Base-by-base conservation (phyloP, 2,888 invertebrate genomes). In the Meiosimyza decipiens region DNA sequence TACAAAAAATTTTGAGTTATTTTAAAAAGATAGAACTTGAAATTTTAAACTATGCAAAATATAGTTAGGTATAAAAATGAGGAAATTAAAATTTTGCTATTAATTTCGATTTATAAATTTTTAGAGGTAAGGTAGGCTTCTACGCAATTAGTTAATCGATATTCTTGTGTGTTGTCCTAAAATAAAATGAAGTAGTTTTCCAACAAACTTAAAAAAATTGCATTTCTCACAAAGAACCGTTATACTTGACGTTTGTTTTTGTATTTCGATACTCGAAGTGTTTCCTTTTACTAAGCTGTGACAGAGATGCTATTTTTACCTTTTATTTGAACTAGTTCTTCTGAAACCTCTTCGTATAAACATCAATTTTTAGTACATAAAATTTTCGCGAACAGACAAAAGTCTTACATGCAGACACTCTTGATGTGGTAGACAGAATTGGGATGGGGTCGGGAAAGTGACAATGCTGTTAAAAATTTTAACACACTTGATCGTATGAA, bases 231-330 rank as follows among this genome's bases (percentile, higher is more conserved):
- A 7, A 51, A 66, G 62, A 75, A 57, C 76, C 76, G 76, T 77
- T 77, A 77, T 63, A 69, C 72, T 65, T 70, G 73, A 51, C 57
- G 50, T 52, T 65, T 75, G 73, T 74, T 74, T 51, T 76, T 75
- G 64, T 72, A 62, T 57, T 63, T 66, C 52, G 12, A 28, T 3
- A 4, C 28, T 28, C 28, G 28, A 28, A 28, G 28, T 28, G 28
- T 28, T 28, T 28, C 28, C 28, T 28, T 28, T 28, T 28, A 3
- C 3, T 28, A 3, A 3, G 28, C 28, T 28, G 28, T 28, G 28
- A 28, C 28, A 28, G 28, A 28, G 28, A 28, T 28, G 28, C 4
- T 28, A 28, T 4, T 28, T 28, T 28, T 28, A 3, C 28, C 28
- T 22, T 22, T 3, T 22, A 1, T 22, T 2, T 22, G 22, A 1